phyloP scores from a whole-genome alignment of 1,140 invertebrate species.

The Neodiprion virginianus region DNA sequence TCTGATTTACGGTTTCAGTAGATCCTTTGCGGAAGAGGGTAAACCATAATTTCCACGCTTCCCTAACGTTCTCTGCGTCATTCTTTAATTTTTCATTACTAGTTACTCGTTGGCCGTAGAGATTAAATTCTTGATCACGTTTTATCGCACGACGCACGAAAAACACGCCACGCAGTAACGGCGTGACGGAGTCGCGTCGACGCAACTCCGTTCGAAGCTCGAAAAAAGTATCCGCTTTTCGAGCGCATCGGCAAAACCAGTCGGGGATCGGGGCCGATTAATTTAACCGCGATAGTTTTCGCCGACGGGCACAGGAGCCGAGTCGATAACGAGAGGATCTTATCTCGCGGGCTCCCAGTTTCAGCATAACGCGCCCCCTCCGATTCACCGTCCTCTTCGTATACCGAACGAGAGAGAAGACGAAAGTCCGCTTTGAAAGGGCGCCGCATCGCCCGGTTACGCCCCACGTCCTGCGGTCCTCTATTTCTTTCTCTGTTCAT shows the following conservation, averaged over 20 bases:
- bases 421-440: neutral
- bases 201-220: neutral
- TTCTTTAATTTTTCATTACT: no score
- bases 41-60: no score
- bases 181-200: neutral
- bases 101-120: no score
- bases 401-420: neutral
- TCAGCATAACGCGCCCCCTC: neutral
- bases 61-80: no score
- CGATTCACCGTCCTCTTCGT: neutral
- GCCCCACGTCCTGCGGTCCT: neutral
- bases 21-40: no score
- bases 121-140: no score
- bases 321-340: conserved; percentile 3
- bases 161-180: no score
- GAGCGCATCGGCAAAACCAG: neutral
- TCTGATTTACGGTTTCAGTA: no score
- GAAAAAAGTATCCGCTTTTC: neutral
- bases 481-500: neutral
- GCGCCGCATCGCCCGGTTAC: neutral
- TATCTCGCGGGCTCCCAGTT: neutral
- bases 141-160: neutral
- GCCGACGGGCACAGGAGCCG: neutral
- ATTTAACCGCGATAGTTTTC: neutral
- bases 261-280: neutral